Evolutionary conservation across 1,140 invertebrate genomes (phyloP).

Genomic region (Mercenaria mercenaria): DNA sequence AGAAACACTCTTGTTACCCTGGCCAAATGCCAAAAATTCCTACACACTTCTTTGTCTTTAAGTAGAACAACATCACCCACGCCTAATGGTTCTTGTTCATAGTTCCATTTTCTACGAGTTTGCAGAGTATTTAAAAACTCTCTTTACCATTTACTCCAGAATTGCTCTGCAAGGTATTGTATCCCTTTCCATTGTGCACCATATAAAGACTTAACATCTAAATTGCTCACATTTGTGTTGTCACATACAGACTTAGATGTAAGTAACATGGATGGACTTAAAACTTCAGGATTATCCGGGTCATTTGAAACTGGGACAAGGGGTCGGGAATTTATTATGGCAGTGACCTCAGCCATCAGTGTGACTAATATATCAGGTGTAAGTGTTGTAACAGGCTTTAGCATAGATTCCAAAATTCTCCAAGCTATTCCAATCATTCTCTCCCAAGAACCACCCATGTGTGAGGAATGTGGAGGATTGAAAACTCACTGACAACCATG

Average conservation of each 20-base stretch:
- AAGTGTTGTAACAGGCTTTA: slow-evolving; percentile 41
- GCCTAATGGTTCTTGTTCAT: background rate
- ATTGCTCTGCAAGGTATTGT: background rate
- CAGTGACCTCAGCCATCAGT: slow-evolving; percentile 61
- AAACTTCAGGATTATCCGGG: slow-evolving; percentile 26
- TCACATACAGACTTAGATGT: background rate
- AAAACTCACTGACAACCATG: slow-evolving; percentile 19
- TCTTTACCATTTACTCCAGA: background rate
- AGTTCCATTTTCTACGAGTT: background rate
- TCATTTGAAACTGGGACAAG: slow-evolving; percentile 63
- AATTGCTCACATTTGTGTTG: background rate
- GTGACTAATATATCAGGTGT: slow-evolving; percentile 70
- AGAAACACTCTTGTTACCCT: background rate
- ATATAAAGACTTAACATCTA: slow-evolving; percentile 1
- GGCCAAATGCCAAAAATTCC: background rate
- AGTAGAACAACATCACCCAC: slow-evolving; percentile 15
- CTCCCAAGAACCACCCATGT: no score
- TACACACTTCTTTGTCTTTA: background rate
- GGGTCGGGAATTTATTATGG: slow-evolving; percentile 66
- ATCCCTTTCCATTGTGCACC: background rate
- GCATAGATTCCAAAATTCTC: no score
- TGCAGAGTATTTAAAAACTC: background rate
- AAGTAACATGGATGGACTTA: background rate
- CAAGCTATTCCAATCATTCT: no score
- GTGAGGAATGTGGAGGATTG: slow-evolving; percentile 62